Conservation (phyloP, 2,113 vertebrate species). For the Anoplopoma fimbria region DNA sequence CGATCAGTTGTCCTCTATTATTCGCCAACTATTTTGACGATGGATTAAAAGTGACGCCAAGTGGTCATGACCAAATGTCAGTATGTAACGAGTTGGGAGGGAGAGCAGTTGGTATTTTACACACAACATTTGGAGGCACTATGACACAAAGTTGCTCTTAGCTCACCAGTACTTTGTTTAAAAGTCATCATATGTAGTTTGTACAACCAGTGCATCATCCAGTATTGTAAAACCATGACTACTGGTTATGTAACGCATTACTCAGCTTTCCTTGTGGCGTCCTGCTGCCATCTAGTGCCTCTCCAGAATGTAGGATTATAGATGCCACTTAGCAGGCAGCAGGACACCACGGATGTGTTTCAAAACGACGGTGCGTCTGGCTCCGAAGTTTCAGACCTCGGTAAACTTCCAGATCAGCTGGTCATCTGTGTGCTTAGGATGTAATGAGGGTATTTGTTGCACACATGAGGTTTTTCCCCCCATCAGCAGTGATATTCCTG, state of each 20-base stretch:
- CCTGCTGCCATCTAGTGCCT: neutral
- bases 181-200: neutral
- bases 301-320: conserved; percentile 1
- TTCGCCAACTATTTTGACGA: no score
- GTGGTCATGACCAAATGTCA: no score
- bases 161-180: neutral
- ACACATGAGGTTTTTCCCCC: conserved; percentile 18
- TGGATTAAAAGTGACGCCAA: no score
- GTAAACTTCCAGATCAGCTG: neutral
- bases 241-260: neutral
- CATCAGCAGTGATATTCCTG: conserved; percentile 46
- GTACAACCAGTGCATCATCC: no score
- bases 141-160: neutral
- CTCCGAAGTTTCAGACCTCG: neutral
- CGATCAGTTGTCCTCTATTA: no score
- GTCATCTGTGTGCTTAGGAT: neutral
- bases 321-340: neutral
- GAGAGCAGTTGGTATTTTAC: no score
- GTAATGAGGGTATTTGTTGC: neutral
- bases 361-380: neutral
- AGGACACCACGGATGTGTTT: neutral
- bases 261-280: neutral
- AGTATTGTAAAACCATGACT: neutral
- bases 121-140: neutral
- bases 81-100: no score